These are phyloP conservation scores for Aspidiotus rigidus DNA, from an alignment of 2,888 invertebrate species.

Conservation along the genomic window DNA sequence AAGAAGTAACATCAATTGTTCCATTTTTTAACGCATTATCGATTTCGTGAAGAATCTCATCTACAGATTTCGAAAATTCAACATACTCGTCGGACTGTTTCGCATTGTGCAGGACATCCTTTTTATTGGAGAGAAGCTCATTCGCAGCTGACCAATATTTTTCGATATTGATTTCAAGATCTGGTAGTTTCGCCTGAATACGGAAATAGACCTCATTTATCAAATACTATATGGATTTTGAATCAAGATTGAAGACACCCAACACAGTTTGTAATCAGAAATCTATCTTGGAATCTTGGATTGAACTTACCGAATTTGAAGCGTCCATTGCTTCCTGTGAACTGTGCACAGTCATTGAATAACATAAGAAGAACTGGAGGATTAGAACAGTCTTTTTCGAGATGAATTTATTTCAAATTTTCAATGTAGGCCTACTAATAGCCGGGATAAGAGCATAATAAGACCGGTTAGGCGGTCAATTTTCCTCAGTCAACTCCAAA, in stretches of 20 bases:
- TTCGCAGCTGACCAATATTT: constrained; percentile 19
- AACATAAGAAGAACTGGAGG: too few species aligned
- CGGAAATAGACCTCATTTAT: not conserved
- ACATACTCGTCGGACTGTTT: not conserved
- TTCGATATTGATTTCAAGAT: not conserved
- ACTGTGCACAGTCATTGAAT: too few species aligned
- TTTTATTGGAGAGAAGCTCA: constrained; percentile 13
- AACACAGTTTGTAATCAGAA: not conserved
- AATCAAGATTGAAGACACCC: not conserved
- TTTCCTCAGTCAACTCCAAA: too few species aligned
- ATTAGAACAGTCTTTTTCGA: too few species aligned
- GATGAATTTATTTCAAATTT: too few species aligned
- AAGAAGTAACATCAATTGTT: not conserved
- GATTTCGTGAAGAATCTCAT: not conserved
- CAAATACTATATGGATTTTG: not conserved
- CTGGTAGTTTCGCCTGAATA: not conserved
- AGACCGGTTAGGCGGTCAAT: too few species aligned
- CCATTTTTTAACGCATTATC: constrained; percentile 15
- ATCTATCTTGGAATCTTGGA: not conserved
- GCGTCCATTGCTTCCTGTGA: too few species aligned
- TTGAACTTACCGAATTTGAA: too few species aligned
- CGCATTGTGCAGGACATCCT: not conserved
- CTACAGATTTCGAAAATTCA: constrained; percentile 5
- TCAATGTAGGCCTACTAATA: too few species aligned
- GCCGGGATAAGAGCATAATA: too few species aligned